Base-by-base conservation (phyloP, 2,888 invertebrate genomes). In the Abscondita cerata region DNA sequence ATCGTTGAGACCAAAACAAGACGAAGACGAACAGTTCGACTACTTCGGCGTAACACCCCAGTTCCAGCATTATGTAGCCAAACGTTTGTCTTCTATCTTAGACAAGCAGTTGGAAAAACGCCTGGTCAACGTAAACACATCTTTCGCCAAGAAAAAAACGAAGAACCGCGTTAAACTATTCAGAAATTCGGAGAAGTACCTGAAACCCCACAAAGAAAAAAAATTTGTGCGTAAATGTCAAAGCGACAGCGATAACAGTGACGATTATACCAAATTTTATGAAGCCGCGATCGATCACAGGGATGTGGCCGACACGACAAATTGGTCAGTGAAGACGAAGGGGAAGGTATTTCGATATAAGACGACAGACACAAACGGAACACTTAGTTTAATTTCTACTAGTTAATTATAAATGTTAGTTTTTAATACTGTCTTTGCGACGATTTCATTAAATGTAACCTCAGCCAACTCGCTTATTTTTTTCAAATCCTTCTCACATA, bases 341-440 rank as follows among this genome's bases (percentile, higher is more conserved):
- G 82, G 83, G 51, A 82, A 83, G 53, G 55, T 85, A 1, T 85
- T 81, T 65, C 80, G 76, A 68, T 85, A 85, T 67, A 82, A 81
- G 71, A 70, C 73, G 33, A n/a, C n/a, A n/a, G 70, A 74, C 12
- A 76, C 78, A 34, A 80, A 81, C 58, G 82, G 80, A 67, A 31
- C 16, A 60, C 33, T 64, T 15, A 47, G n/a, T 40, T 55, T 58
- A 52, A 53, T 52, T 65, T 12, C 41, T 59, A 51, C 51, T 41
- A 34, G 57, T 48, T 40, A 69, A 79, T 80, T 88, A 81, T 89
- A 89, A 69, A 89, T 80, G 72, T 86, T 86, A 67, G 86, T 84
- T 78, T 87, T 88, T 62, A 89, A 81, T 63, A 90, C 84, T 31
- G 89, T 87, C 73, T 85, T 86, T 68, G 87, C 84, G 58, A 89